Evolutionary conservation across 2,113 vertebrate species (phyloP).

Genomic region (Thunnus maccoyii): DNA sequence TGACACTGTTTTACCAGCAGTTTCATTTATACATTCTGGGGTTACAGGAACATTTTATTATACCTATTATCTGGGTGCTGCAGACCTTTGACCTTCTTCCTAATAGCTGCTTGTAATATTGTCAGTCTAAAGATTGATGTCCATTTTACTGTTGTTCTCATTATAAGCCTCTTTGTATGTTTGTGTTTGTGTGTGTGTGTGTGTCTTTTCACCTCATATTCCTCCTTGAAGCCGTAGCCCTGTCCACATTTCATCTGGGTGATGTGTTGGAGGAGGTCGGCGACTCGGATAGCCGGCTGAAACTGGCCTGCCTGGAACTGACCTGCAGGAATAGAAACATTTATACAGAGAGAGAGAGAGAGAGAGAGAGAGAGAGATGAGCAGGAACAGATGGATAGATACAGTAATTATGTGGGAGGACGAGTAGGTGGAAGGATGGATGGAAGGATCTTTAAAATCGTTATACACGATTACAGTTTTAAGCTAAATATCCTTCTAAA

Average conservation of each 20-base stretch:
- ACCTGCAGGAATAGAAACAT: slow-evolving; percentile 56
- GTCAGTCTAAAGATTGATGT: background rate
- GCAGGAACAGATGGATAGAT: background rate
- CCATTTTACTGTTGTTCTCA: background rate
- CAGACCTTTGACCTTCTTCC: slow-evolving; percentile 27
- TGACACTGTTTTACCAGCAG: background rate
- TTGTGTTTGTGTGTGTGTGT: background rate
- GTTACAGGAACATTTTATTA: slow-evolving; percentile 28
- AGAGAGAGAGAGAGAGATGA: background rate
- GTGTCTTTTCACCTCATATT: slow-evolving; percentile 91
- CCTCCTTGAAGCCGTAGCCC: slow-evolving; percentile 98
- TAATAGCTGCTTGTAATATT: slow-evolving; percentile 34
- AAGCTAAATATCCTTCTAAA: background rate
- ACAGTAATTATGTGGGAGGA: slow-evolving; percentile 3
- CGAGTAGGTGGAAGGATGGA: background rate
- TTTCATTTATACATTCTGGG: background rate
- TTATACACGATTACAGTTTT: background rate
- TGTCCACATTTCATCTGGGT: slow-evolving; percentile 99
- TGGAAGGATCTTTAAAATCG: background rate
- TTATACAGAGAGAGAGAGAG: background rate
- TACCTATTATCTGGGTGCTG: slow-evolving; percentile 11
- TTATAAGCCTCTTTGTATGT: background rate
- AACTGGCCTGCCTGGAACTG: slow-evolving; percentile 91
- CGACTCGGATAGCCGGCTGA: slow-evolving; percentile 96
- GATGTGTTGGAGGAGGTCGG: slow-evolving; percentile 98